phyloP scores from a whole-genome alignment of 2,113 vertebrate genomes.

The Hippocampus guttulatus region DNA sequence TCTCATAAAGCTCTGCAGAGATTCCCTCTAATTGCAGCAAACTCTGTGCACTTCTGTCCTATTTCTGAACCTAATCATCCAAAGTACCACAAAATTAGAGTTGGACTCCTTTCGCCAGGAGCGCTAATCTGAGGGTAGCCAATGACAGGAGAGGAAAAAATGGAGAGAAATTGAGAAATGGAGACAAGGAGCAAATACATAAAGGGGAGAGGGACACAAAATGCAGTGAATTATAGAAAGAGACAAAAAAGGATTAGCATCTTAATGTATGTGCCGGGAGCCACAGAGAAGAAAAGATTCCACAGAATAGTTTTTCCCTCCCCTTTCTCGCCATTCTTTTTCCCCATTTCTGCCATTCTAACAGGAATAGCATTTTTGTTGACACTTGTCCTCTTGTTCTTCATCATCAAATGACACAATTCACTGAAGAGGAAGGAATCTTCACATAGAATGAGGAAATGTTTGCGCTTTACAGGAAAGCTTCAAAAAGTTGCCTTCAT shows the following conservation, averaged over 20 bases:
- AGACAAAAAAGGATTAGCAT: slow-evolving; percentile 71
- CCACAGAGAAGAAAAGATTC: slow-evolving; percentile 59
- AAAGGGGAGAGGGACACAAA: slow-evolving; percentile 51
- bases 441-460: neutral
- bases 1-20: slow-evolving; percentile 54
- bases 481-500: neutral
- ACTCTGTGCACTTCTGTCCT: slow-evolving; percentile 61
- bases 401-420: slow-evolving; percentile 4
- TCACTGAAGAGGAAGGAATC: neutral
- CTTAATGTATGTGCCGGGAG: slow-evolving; percentile 67
- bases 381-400: slow-evolving; percentile 22
- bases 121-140: slow-evolving; percentile 58
- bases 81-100: slow-evolving; percentile 68
- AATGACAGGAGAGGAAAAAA: slow-evolving; percentile 53
- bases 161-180: slow-evolving; percentile 46
- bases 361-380: slow-evolving; percentile 56
- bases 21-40: slow-evolving; percentile 58
- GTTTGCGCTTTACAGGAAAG: too few species aligned
- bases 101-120: slow-evolving; percentile 59
- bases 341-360: slow-evolving; percentile 22
- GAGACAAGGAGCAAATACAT: slow-evolving; percentile 30
- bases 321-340: slow-evolving; percentile 33
- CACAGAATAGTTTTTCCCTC: slow-evolving; percentile 49
- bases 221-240: slow-evolving; percentile 68
- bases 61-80: slow-evolving; percentile 67